These are phyloP conservation scores for Xanthostigma xanthostigma DNA, from an alignment of 2,888 invertebrate species.

Conservation along the genomic window DNA sequence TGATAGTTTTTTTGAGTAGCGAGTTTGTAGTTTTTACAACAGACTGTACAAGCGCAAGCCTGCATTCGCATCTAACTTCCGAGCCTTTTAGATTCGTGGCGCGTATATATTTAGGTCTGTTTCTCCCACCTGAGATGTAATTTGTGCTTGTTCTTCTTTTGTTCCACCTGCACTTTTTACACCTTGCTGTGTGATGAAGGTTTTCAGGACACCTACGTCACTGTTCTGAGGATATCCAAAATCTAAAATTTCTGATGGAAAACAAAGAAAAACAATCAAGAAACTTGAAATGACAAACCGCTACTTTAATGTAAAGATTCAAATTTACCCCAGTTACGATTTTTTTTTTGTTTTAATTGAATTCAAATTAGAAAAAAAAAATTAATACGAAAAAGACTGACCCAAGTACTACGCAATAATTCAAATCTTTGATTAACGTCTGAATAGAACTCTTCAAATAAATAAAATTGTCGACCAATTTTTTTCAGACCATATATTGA, in stretches of 20 bases:
- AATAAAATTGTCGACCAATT: too few species aligned
- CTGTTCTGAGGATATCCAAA: slow-evolving; percentile 99
- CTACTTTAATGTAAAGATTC: neutral
- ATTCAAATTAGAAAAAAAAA: slow-evolving; percentile 1
- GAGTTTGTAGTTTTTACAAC: too few species aligned
- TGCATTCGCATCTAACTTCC: too few species aligned
- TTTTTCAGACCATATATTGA: too few species aligned
- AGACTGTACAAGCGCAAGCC: too few species aligned
- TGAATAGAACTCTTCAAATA: too few species aligned
- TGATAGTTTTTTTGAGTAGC: too few species aligned
- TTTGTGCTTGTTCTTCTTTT: slow-evolving; percentile 98
- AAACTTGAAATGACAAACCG: neutral
- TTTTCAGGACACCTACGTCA: slow-evolving; percentile 96
- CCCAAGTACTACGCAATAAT: too few species aligned
- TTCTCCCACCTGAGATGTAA: slow-evolving; percentile 70
- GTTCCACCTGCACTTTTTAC: slow-evolving; percentile 96
- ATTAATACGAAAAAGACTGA: neutral
- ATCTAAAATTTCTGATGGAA: slow-evolving; percentile 77
- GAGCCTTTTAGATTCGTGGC: too few species aligned
- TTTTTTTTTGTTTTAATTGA: neutral
- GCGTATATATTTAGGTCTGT: slow-evolving; percentile 9
- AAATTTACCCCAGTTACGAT: neutral
- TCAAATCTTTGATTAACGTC: too few species aligned
- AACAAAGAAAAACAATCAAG: slow-evolving; percentile 16
- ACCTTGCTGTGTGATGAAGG: slow-evolving; percentile 98